Evolutionary conservation across 2,888 invertebrate species (phyloP).

Genomic region (Beris morrisii): DNA sequence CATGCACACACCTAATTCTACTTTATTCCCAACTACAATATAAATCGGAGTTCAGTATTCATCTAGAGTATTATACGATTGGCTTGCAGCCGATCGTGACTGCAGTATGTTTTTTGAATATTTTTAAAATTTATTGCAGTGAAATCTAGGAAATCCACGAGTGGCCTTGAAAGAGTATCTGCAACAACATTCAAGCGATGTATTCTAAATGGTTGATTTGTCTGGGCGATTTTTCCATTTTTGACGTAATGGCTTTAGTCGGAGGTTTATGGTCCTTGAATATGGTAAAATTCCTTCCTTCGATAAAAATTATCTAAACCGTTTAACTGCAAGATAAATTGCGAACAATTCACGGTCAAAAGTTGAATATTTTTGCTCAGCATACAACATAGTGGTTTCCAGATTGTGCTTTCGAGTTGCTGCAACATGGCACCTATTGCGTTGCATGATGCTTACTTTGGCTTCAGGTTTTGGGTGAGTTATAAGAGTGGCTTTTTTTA

Average conservation of each 20-base stretch:
- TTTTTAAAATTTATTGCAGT: no score
- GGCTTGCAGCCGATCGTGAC: no score
- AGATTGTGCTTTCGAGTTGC: constrained; percentile 41
- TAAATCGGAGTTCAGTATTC: no score
- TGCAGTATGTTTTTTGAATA: no score
- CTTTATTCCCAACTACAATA: no score
- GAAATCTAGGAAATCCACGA: background rate
- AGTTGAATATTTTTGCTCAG: constrained; percentile 47
- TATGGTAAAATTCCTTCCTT: background rate
- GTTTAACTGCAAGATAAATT: constrained; percentile 48
- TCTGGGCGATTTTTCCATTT: constrained; percentile 39
- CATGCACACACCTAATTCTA: no score
- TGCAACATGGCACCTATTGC: constrained; percentile 51
- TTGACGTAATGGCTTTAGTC: constrained; percentile 8
- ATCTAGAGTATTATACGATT: no score
- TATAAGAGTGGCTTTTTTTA: no score
- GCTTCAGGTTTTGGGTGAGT: no score
- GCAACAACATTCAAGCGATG: background rate
- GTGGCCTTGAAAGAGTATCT: constrained; percentile 12
- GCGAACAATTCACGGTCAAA: constrained; percentile 47
- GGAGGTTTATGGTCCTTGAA: constrained; percentile 14
- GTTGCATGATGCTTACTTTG: constrained; percentile 44
- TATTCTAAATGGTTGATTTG: constrained; percentile 17
- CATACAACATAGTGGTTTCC: constrained; percentile 47
- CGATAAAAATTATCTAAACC: background rate